phyloP scores from a whole-genome alignment of 2,113 vertebrate species.

The Pyrgilauda ruficollis region DNA sequence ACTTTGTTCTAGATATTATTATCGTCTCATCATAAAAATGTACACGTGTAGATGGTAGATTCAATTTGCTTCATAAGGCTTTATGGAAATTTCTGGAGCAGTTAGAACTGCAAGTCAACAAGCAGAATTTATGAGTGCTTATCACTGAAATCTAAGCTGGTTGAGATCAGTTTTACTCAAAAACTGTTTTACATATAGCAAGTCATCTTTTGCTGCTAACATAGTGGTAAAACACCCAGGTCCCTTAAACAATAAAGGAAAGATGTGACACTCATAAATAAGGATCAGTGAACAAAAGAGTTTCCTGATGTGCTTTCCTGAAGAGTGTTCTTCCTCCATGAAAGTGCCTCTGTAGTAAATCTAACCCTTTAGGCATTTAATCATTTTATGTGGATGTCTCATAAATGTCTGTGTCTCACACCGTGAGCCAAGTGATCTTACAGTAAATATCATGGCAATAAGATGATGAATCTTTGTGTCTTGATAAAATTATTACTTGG shows the following conservation, averaged over 20 bases:
- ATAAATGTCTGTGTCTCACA: conserved; percentile 14
- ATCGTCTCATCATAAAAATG: background rate
- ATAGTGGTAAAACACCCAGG: background rate
- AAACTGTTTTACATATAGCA: background rate
- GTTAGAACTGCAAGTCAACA: background rate
- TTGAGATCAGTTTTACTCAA: background rate
- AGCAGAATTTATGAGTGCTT: background rate
- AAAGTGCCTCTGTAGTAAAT: conserved; percentile 2
- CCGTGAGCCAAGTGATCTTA: background rate
- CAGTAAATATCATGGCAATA: conserved; percentile 39
- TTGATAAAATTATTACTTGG: conserved; percentile 2
- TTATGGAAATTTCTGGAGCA: background rate
- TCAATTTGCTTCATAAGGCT: background rate
- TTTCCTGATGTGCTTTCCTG: background rate
- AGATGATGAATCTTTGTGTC: conserved; percentile 44
- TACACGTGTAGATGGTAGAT: background rate
- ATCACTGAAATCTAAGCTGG: background rate
- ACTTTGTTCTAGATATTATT: background rate
- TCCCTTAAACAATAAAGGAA: background rate
- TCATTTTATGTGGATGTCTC: conserved; percentile 9
- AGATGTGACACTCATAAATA: background rate
- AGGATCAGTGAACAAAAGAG: background rate
- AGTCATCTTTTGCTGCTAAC: background rate
- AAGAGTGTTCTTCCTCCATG: background rate
- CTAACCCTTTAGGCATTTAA: conserved; percentile 1